phyloP scores from a whole-genome alignment of 2,888 invertebrate species.

The Himalopsyche tibetana region DNA sequence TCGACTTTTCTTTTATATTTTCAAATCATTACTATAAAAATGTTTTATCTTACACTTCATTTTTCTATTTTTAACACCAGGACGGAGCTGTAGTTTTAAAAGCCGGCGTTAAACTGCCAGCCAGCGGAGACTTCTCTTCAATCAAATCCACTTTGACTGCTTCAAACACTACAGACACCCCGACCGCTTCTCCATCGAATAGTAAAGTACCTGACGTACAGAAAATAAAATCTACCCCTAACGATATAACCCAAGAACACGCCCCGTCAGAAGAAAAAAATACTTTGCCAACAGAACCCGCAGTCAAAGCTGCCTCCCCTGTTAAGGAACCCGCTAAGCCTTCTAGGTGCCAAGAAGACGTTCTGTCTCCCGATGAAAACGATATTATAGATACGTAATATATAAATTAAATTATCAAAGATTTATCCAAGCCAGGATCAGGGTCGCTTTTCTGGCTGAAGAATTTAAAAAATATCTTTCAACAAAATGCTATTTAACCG shows the following conservation, averaged over 20 bases:
- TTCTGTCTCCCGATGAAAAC: neutral
- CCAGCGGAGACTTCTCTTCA: conserved; percentile 68
- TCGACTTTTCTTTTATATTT: neutral
- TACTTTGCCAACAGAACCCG: neutral
- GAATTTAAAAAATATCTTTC: no score
- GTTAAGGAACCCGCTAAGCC: neutral
- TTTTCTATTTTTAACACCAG: conserved; percentile 67
- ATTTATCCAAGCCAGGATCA: no score
- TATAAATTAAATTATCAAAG: neutral
- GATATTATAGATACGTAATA: conserved; percentile 4
- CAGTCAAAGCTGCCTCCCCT: neutral
- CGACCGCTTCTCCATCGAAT: neutral
- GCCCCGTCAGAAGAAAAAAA: conserved; percentile 5
- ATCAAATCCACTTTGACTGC: conserved; percentile 68
- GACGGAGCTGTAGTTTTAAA: conserved; percentile 76
- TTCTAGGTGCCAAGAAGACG: conserved; percentile 4
- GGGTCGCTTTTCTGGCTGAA: no score
- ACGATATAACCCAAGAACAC: neutral
- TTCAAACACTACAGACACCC: neutral
- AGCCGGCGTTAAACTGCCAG: conserved; percentile 73
- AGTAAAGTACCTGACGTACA: neutral
- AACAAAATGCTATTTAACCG: no score
- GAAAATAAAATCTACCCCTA: neutral
- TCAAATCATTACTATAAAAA: no score
- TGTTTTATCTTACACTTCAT: no score